Percentiles rank a stretch among this genome's conserved stretches.
Evolutionary conservation across 1,140 invertebrate species (phyloP).

Genomic region (Drosophila sucinea): DNA sequence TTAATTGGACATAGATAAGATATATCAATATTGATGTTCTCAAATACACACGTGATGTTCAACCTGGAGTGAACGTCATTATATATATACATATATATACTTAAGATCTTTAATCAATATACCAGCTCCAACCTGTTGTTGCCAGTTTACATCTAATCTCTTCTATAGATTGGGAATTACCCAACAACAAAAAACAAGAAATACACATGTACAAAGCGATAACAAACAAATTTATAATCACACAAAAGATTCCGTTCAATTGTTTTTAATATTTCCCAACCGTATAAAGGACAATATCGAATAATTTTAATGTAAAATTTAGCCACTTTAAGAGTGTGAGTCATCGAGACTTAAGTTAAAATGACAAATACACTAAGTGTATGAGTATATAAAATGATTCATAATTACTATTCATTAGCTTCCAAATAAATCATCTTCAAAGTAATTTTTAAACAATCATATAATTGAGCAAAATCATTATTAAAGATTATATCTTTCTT

Average conservation of each 20-base stretch:
- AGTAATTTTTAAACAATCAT: no score
- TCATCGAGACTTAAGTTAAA: no score
- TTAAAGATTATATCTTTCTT: no score
- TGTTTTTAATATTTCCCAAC: not conserved
- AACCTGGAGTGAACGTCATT: not conserved
- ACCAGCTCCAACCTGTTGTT: not conserved
- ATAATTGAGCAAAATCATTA: no score
- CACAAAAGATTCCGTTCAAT: not conserved
- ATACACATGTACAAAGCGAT: not conserved
- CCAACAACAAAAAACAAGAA: not conserved
- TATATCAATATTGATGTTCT: slow-evolving; percentile 2
- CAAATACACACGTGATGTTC: slow-evolving; percentile 1
- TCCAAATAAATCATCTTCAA: no score
- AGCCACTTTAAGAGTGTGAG: no score
- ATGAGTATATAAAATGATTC: no score
- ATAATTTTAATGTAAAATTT: not conserved
- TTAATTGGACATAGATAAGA: slow-evolving; percentile 10
- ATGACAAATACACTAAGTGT: no score
- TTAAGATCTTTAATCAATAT: slow-evolving; percentile 6
- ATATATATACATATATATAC: not conserved
- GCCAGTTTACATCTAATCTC: slow-evolving; percentile 1
- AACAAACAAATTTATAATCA: not conserved
- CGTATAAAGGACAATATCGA: not conserved
- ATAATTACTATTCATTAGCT: no score
- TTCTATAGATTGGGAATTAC: slow-evolving; percentile 1